These are phyloP conservation scores for Meriones unguiculatus DNA, from an alignment of 2,113 vertebrate species.

Conservation along the genomic window DNA sequence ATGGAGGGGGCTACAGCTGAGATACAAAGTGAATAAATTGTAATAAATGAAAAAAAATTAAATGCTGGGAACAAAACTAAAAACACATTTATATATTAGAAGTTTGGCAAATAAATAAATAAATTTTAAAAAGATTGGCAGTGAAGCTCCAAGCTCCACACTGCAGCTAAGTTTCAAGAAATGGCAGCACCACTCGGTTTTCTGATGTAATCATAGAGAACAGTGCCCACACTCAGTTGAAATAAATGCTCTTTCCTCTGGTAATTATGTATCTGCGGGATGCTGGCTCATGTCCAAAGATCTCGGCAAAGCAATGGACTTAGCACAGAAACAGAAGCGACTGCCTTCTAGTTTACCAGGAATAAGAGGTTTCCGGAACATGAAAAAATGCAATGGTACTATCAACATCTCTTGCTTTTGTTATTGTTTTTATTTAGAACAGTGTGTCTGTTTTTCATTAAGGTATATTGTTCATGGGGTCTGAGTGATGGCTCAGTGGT, in stretches of 20 bases:
- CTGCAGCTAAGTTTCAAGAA: background rate
- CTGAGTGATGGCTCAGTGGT: background rate
- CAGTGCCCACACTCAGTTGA: background rate
- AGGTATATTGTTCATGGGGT: background rate
- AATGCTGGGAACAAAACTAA: too few relatives aligned
- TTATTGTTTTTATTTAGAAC: background rate
- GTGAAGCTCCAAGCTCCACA: background rate
- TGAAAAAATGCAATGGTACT: background rate
- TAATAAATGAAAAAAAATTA: too few relatives aligned
- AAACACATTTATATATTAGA: too few relatives aligned
- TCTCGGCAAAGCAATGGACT: background rate
- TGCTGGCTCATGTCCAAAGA: background rate
- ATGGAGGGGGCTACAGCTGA: too few relatives aligned
- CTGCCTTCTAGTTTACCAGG: background rate
- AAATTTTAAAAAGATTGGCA: background rate
- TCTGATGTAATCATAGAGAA: background rate
- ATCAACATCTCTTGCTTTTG: background rate
- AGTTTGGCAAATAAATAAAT: too few relatives aligned
- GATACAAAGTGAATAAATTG: too few relatives aligned
- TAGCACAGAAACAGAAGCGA: background rate
- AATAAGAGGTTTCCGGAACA: background rate
- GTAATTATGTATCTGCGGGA: background rate
- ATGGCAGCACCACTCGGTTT: background rate
- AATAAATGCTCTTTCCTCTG: background rate
- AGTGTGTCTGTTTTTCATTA: background rate